Percentiles rank a stretch among this genome's conserved stretches.
Evolutionary conservation across 1,140 invertebrate species (phyloP).

Genomic region (Psilanteris sp.): DNA sequence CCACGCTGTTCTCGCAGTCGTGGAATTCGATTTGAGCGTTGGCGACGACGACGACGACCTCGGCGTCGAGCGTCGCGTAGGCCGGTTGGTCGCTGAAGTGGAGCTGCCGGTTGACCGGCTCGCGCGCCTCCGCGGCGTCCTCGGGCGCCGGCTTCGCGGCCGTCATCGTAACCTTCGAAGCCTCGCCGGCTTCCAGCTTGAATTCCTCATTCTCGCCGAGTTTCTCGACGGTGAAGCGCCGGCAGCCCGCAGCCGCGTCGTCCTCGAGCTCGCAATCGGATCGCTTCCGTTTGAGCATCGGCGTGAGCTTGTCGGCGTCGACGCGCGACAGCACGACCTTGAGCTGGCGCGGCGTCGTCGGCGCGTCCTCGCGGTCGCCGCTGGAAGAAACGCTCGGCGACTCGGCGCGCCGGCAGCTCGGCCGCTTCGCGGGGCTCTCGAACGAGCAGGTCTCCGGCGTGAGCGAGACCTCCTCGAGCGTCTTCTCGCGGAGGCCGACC

Average conservation of each 20-base stretch:
- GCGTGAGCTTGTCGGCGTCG: conserved; percentile 6
- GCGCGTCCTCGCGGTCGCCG: neutral
- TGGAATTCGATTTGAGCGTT: conserved; percentile 56
- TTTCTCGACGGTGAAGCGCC: conserved; percentile 44
- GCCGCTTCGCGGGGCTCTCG: conserved; percentile 8
- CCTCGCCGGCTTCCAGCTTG: conserved; percentile 27
- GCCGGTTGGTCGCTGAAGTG: conserved; percentile 15
- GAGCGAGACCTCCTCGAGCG: conserved; percentile 75
- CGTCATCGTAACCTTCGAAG: conserved; percentile 34
- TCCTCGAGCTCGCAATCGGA: neutral
- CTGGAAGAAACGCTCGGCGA: neutral
- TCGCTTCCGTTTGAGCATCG: conserved; percentile 17
- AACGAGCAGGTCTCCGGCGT: conserved; percentile 67
- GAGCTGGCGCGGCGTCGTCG: conserved; percentile 8
- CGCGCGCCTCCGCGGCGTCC: conserved; percentile 63
- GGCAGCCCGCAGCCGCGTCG: neutral
- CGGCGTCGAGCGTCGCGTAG: conserved; percentile 60
- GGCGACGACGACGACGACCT: conserved; percentile 68
- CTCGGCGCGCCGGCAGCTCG: neutral
- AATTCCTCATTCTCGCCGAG: conserved; percentile 36
- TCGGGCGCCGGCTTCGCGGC: conserved; percentile 44
- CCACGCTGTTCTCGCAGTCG: conserved; percentile 56
- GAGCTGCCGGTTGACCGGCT: conserved; percentile 21
- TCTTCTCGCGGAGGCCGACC: conserved; percentile 74
- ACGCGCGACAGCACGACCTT: conserved; percentile 45